Evolutionary conservation across 2,888 invertebrate species (phyloP), one percentile per base, ranked within the genome.

Genomic region (Dryocosmus kuriphilus): DNA sequence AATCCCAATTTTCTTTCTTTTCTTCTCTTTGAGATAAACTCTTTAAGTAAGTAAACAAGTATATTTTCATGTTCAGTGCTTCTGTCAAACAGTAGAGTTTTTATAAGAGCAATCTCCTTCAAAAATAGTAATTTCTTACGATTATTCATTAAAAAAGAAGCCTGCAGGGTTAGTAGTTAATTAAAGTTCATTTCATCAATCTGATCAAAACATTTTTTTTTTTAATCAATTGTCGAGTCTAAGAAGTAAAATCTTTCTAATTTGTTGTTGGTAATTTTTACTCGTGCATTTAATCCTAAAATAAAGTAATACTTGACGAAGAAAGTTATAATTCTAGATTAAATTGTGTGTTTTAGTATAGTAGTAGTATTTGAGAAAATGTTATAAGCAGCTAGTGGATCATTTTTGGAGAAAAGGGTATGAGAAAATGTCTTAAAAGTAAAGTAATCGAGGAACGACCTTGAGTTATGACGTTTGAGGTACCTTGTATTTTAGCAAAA

Each of bases 21-120:
- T n/a, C 46, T 24, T 14, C 71, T 51, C n/a, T 30, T 27, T 46
- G 51, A 46, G 62, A 19, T 62, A 62, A 71, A 51, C 30, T 51
- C n/a, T 71, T 71, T 46, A 19, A 71, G 71, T 71, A 71, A 71
- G 71, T 71, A 71, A 41, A 46, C 46, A n/a, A 71, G 71, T 46
- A 51, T 71, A 51, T 71, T 30, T 71, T 71, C 30, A 19, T 71
- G 71, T 71, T 71, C 41, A 71, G 51, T 71, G 71, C 71, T 71
- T 71, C 27, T 51, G n/a, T 51, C 27, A 71, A 27, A 51, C 19
- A 41, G 1, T 51, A n/a, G 7, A n/a, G n/a, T 51, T 8, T 32
- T 65, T 38, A 16, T 41, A 16, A 67, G 16, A 0, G 8, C 27
- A 46, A 67, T 22, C n/a, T 65, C 16, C 27, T 67, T 38, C 9